Base-by-base conservation (phyloP, 2,888 invertebrate species). In the Chymomyza fuscimana region DNA sequence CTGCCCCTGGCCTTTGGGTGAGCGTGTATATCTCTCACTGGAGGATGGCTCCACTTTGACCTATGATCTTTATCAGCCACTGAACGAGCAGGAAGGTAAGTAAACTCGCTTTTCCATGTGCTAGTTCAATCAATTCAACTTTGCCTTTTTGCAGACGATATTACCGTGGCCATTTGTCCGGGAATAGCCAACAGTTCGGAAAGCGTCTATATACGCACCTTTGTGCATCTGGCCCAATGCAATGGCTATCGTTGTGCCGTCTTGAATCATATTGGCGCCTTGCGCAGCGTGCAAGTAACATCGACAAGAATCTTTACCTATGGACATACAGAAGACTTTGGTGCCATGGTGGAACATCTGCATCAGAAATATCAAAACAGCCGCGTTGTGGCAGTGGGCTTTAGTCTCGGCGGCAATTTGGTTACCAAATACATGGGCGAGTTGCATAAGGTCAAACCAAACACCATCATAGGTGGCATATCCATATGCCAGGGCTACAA, bases 131-230 rank as follows among this genome's bases (percentile, higher is more conserved):
- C 4, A 25, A 25, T 25, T 4, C 25, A 32, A 32, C 32, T 32
- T 32, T 32, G 7, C 32, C 77, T 81, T 77, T 86, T 92, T 93
- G 19, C 91, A 97, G 97, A 96, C 93, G 96, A 97, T 91, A 94
- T 96, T 81, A 97, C 97, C 4, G 94, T 98, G 72, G 96, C 97
- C 12, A 95, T 98, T 82, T 97, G 97, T 88, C 96, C 97, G 63
- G 98, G 98, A 73, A 98, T 98, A 87, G 97, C 97, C 63, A 98
- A 98, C 92, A 96, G 96, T 60, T 98, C 98, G 60, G 98, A 98
- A 92, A 97, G 97, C 89, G 96, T 97, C 64, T 98, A 98, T 92
- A 97, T 98, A 74, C 94, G 98, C 74, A 97, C 98, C 19, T 97
- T 97, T 92, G 97, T 98, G 10, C 96, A 97, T 90, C 96, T 97